phyloP scores from a whole-genome alignment of 2,113 vertebrate genomes.

The Nestor notabilis region DNA sequence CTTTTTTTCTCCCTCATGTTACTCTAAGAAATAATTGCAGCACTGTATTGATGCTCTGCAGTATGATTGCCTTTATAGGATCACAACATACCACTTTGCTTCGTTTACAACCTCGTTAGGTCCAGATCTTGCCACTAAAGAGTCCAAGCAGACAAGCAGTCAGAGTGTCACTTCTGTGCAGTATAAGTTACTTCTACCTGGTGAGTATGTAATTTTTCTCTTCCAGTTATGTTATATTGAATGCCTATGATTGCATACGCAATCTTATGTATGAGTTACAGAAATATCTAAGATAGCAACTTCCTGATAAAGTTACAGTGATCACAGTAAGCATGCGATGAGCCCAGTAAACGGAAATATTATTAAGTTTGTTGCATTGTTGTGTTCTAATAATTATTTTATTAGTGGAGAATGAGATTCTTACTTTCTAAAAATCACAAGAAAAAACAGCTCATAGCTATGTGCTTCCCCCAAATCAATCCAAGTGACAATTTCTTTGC shows the following conservation, averaged over 20 bases:
- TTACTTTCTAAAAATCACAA: background rate
- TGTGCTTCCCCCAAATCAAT: background rate
- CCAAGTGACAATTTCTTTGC: background rate
- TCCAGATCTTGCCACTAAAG: background rate
- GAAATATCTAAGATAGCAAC: background rate
- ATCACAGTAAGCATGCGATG: background rate
- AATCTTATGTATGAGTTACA: background rate
- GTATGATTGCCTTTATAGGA: background rate
- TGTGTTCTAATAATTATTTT: background rate
- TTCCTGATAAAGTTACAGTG: background rate
- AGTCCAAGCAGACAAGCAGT: background rate
- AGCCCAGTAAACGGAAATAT: background rate
- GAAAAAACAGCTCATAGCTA: background rate
- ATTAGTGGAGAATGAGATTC: background rate
- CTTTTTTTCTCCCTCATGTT: background rate
- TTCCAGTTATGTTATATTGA: background rate
- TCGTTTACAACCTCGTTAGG: background rate
- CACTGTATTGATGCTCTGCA: background rate
- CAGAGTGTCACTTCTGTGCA: background rate
- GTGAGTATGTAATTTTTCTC: constrained; percentile 33
- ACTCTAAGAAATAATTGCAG: background rate
- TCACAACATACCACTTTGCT: background rate
- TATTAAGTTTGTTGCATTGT: background rate
- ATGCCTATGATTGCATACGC: background rate
- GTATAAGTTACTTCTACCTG: constrained; percentile 42